A percentile compares a stretch with the other conserved stretches of the same genome.
Conservation (phyloP, 2,113 vertebrate species). For the Thinocorus orbignyianus region DNA sequence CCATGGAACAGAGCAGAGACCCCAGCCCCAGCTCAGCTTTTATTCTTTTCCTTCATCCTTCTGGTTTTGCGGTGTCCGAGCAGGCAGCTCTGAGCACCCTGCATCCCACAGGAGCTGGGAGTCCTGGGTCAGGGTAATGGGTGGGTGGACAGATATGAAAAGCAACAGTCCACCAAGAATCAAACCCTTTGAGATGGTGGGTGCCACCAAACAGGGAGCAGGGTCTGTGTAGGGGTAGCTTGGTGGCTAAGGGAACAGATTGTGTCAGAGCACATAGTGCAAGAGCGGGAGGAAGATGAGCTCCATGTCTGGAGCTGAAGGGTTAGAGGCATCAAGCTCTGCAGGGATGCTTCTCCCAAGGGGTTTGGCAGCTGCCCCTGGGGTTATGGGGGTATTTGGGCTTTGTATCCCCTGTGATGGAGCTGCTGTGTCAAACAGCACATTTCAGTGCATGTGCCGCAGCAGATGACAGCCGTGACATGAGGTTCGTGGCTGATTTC, state of each 20-base stretch:
- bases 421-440: not conserved
- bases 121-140: not conserved
- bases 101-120: not conserved
- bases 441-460: no score
- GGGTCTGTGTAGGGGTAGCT: no score
- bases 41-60: not conserved
- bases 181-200: not conserved
- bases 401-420: not conserved
- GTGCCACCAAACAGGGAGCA: not conserved
- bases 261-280: not conserved
- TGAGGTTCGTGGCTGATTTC: no score
- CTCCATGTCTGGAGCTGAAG: not conserved
- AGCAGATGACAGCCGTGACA: not conserved
- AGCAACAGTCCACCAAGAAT: not conserved
- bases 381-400: not conserved
- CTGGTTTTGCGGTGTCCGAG: not conserved
- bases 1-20: no score
- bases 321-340: not conserved
- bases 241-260: not conserved
- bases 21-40: no score
- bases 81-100: not conserved
- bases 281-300: not conserved
- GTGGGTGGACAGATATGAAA: rapidly evolving
- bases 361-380: not conserved
- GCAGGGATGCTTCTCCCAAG: not conserved